Conservation (phyloP, 2,113 vertebrate genomes). For the Gambusia holbrooki region DNA sequence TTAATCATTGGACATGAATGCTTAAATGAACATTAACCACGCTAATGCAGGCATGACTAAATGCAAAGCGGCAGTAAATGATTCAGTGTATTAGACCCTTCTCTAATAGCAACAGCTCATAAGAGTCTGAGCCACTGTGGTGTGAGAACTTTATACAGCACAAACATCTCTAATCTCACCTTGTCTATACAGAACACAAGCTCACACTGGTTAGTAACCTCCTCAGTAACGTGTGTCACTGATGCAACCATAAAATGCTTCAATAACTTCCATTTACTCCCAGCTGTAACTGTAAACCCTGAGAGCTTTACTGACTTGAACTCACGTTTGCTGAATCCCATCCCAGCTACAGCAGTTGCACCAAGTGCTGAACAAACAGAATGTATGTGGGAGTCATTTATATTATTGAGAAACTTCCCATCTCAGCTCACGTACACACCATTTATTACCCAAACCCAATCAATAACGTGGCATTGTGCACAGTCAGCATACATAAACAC, state of each 20-base stretch:
- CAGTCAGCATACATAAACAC: background rate
- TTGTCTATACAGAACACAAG: slow-evolving; percentile 5
- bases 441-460: slow-evolving; percentile 15
- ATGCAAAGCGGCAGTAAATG: too few species aligned
- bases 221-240: background rate
- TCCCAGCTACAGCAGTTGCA: slow-evolving; percentile 12
- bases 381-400: slow-evolving; percentile 11
- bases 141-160: slow-evolving; percentile 12
- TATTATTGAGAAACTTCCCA: slow-evolving; percentile 9
- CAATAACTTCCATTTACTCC: background rate
- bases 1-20: too few species aligned
- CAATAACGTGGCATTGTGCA: slow-evolving; percentile 40
- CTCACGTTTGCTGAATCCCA: too few species aligned
- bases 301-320: background rate
- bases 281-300: background rate
- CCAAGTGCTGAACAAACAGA: slow-evolving; percentile 47
- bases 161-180: slow-evolving; percentile 32
- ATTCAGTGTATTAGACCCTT: background rate
- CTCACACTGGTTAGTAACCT: background rate
- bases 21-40: too few species aligned
- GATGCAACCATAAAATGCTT: background rate
- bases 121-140: background rate
- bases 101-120: background rate
- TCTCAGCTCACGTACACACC: background rate
- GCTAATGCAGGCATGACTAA: too few species aligned